Evolutionary conservation across 92 coral and sea anemone genomes (phyloP), one percentile per base, ranked within the genome.

Genomic region (Porites cylindrica): DNA sequence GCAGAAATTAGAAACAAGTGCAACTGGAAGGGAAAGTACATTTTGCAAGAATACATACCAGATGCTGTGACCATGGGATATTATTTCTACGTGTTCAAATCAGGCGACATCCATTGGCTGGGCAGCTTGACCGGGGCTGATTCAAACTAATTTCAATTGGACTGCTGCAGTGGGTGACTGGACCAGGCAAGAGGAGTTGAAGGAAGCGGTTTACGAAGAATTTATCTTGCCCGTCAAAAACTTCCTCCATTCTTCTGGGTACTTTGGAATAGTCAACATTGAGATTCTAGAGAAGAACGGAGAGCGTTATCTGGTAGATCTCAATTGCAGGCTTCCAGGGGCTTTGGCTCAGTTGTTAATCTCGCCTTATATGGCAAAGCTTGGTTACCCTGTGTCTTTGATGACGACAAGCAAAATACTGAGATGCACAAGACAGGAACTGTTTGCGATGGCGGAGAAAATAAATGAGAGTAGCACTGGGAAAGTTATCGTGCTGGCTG

Each of bases 51-150:
- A 51, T 73, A 17, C 62, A 19, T 73, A 9, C 63, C 62, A 7
- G 78, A 56, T 23, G 78, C 59, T 56, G 54, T 51, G 19, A 56
- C 58, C 20, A 56, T 74, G 78, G 59, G 78, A 21, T 74, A n/a
- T 19, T 23, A 51, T 29, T 58, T 1, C 47, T 38, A 38, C 47
- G 47, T 38, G 47, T 38, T 38, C 47, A 38, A 38, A 38, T 38
- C 6, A 38, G 47, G 47, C 6, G 0, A 38, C 47, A 38, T 38
- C 47, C 47, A 4, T 38, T 38, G 47, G 47, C 47, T 72, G 16
- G 77, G 77, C 6, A 72, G 70, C 77, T 47, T 47, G 23, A 47
- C 10, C 10, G 13, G 76, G 58, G 24, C 23, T 43, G 53, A 32
- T 72, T 18, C 19, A 13, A 32, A 50, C 11, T 7, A 66, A 66